Percentiles rank a stretch among this genome's conserved stretches.
Conservation (phyloP, 1,140 invertebrate genomes). For the Drosophila nikananu region DNA sequence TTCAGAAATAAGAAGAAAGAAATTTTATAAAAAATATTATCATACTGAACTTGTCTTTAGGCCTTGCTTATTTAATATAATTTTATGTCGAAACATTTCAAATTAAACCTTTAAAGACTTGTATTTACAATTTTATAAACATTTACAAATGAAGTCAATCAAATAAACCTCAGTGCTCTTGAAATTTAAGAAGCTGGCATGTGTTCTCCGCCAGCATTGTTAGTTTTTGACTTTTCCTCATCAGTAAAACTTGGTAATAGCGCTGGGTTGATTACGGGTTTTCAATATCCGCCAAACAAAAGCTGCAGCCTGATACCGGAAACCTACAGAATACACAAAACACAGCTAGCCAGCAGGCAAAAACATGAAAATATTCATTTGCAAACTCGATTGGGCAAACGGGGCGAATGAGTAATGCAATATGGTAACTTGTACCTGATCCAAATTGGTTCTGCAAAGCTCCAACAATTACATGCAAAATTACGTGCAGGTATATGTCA, state of each 20-base stretch:
- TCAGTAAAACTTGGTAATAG: not conserved
- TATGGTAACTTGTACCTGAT: conserved; percentile 21
- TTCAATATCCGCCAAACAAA: conserved; percentile 11
- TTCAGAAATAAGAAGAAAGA: not conserved
- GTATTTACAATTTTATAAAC: not conserved
- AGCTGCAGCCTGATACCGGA: not conserved
- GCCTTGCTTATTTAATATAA: too few relatives aligned
- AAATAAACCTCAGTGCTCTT: not conserved
- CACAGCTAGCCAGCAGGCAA: conserved; percentile 2
- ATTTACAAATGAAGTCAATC: not conserved
- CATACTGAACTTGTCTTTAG: not conserved
- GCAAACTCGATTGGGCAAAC: conserved; percentile 12
- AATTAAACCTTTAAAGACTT: not conserved
- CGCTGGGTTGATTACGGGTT: conserved; percentile 6
- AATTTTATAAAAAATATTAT: too few relatives aligned
- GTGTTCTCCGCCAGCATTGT: not conserved
- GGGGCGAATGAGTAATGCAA: conserved; percentile 38
- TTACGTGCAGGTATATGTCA: conserved; percentile 6
- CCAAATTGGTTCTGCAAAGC: conserved; percentile 6
- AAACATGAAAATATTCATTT: conserved; percentile 5
- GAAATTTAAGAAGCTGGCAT: not conserved
- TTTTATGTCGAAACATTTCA: too few relatives aligned
- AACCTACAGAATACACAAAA: not conserved
- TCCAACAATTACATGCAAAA: conserved; percentile 56
- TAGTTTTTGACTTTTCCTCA: not conserved